phyloP scores from a whole-genome alignment of 2,797 vertebrate genomes.

The Oreochromis mossambicus region DNA sequence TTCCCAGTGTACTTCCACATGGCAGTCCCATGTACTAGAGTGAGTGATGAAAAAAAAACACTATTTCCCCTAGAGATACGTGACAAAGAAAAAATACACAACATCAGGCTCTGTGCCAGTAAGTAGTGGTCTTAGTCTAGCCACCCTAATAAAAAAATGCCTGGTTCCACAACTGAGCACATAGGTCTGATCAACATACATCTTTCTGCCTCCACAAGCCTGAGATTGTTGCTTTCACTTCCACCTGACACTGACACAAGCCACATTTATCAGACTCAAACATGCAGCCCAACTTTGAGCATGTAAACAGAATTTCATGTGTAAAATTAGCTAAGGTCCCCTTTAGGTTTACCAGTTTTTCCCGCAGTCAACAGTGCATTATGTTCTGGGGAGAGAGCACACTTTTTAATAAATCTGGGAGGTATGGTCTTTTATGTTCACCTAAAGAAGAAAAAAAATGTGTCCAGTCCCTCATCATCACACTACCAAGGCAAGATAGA shows the following conservation, averaged over 20 bases:
- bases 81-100: neutral
- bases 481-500: neutral
- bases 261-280: neutral
- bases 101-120: neutral
- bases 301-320: neutral
- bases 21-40: neutral
- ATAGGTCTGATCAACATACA: neutral
- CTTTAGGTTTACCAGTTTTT: neutral
- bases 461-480: neutral
- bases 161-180: neutral
- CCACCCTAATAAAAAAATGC: neutral
- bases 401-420: neutral
- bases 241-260: neutral
- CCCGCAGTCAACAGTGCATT: neutral
- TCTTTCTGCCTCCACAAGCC: neutral
- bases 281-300: neutral
- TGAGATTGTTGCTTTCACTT: neutral
- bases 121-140: neutral
- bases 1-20: neutral
- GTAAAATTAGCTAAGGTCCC: neutral
- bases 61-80: neutral
- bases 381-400: neutral
- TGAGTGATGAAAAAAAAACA: neutral
- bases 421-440: neutral
- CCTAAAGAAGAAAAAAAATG: neutral